phyloP scores from a whole-genome alignment of 2,888 invertebrate genomes.

The Hydriomena furcata region DNA sequence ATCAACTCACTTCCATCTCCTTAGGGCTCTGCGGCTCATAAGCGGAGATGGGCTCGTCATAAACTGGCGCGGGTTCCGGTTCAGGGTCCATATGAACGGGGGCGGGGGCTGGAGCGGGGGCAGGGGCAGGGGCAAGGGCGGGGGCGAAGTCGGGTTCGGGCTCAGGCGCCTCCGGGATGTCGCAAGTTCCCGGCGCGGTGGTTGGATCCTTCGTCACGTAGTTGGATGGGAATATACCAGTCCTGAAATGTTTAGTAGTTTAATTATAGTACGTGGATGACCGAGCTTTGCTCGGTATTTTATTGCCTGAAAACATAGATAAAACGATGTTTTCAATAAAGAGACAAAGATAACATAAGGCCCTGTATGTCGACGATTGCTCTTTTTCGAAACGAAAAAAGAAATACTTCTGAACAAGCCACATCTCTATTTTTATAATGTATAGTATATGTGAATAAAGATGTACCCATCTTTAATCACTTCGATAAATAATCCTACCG shows the following conservation, averaged over 20 bases:
- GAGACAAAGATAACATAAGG: too few species aligned
- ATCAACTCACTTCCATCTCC: slow-evolving; percentile 1
- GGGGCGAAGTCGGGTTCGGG: slow-evolving; percentile 61
- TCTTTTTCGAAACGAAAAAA: too few species aligned
- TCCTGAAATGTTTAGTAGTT: slow-evolving; percentile 73
- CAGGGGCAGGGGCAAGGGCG: slow-evolving; percentile 45
- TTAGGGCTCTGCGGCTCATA: slow-evolving; percentile 16
- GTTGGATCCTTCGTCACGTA: slow-evolving; percentile 90
- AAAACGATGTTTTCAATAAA: too few species aligned
- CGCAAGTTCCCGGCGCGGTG: slow-evolving; percentile 50
- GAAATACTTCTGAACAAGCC: too few species aligned
- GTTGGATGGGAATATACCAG: slow-evolving; percentile 98
- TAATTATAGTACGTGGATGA: too few species aligned
- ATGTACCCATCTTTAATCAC: too few species aligned
- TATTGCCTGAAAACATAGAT: too few species aligned
- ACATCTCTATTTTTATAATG: too few species aligned
- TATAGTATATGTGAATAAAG: too few species aligned
- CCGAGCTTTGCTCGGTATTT: too few species aligned
- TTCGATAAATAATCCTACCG: too few species aligned
- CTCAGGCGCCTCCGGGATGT: slow-evolving; percentile 68
- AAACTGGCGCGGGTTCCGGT: slow-evolving; percentile 7
- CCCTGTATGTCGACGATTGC: too few species aligned
- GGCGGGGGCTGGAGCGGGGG: slow-evolving; percentile 23
- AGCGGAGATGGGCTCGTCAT: neutral
- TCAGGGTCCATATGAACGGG: neutral